Evolutionary conservation across 2,113 vertebrate species (phyloP).

Genomic region (Lophius piscatorius): DNA sequence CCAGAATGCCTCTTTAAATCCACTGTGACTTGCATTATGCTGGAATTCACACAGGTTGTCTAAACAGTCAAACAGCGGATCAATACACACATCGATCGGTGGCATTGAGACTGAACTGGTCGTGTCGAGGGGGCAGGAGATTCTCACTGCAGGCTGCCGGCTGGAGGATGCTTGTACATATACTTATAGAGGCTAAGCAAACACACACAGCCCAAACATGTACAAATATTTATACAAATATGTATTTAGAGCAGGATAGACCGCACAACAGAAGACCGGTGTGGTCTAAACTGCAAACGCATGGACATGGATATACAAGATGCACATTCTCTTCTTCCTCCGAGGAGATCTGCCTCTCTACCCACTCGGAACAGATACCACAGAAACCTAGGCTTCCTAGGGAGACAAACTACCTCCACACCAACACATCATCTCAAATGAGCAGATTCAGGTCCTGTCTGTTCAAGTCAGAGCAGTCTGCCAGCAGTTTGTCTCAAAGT

Average conservation of each 20-base stretch:
- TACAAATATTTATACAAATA: neutral
- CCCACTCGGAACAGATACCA: conserved; percentile 1
- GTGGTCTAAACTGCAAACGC: too few relatives aligned
- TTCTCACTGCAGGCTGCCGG: conserved; percentile 59
- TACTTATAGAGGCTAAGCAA: too few relatives aligned
- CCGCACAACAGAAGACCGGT: too few relatives aligned
- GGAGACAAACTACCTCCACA: conserved; percentile 26
- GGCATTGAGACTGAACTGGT: conserved; percentile 75
- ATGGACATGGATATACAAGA: too few relatives aligned
- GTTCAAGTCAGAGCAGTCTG: conserved; percentile 58
- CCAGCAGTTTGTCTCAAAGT: conserved; percentile 73
- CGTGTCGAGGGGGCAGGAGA: conserved; percentile 66
- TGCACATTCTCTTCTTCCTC: too few relatives aligned
- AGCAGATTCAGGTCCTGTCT: conserved; percentile 62
- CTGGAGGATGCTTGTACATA: conserved; percentile 29
- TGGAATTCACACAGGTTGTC: conserved; percentile 76
- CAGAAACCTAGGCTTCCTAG: conserved; percentile 12
- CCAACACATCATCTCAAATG: conserved; percentile 26
- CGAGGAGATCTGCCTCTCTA: neutral
- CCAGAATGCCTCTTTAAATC: conserved; percentile 39
- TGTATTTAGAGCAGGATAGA: neutral
- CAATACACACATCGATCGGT: conserved; percentile 69
- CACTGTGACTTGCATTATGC: conserved; percentile 61
- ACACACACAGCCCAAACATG: neutral
- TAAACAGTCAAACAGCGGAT: conserved; percentile 74